Conservation (phyloP, 64 coral and sea anemone species). For the Dendrophyllia cribrosa region DNA sequence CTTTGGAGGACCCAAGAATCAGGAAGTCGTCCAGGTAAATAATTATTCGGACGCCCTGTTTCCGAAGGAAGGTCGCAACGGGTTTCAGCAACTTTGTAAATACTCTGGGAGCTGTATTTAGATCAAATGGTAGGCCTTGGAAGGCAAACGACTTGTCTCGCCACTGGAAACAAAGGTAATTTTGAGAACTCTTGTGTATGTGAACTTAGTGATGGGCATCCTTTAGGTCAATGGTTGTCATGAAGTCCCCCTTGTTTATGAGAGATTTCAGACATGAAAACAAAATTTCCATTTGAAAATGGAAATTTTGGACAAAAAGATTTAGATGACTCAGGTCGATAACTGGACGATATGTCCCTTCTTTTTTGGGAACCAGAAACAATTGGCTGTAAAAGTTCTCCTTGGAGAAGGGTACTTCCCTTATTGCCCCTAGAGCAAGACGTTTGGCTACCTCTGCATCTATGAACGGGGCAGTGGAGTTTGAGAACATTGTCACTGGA, state of each 20-base stretch:
- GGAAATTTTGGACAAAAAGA: conserved; percentile 12
- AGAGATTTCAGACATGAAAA: conserved; percentile 5
- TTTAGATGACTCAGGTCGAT: conserved; percentile 71
- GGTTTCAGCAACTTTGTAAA: no score
- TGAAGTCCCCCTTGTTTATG: conserved; percentile 7
- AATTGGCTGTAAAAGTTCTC: conserved; percentile 53
- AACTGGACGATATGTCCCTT: conserved; percentile 39
- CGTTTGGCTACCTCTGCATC: conserved; percentile 3
- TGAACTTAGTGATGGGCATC: conserved; percentile 45
- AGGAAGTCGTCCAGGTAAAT: no score
- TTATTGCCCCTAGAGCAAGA: conserved; percentile 10
- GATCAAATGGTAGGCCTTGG: no score
- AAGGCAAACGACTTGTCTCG: no score
- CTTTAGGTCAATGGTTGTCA: conserved; percentile 43
- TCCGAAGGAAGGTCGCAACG: no score
- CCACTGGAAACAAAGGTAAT: conserved; percentile 15
- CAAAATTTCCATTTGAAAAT: conserved; percentile 76
- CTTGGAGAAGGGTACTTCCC: background rate
- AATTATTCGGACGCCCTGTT: no score
- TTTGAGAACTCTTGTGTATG: background rate
- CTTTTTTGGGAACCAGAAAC: conserved; percentile 74
- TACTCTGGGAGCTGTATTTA: no score
- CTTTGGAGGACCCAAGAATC: no score
- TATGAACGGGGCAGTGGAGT: background rate
- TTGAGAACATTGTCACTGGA: background rate